phyloP scores from a whole-genome alignment of 2,888 invertebrate species.

The Furcula furcula region DNA sequence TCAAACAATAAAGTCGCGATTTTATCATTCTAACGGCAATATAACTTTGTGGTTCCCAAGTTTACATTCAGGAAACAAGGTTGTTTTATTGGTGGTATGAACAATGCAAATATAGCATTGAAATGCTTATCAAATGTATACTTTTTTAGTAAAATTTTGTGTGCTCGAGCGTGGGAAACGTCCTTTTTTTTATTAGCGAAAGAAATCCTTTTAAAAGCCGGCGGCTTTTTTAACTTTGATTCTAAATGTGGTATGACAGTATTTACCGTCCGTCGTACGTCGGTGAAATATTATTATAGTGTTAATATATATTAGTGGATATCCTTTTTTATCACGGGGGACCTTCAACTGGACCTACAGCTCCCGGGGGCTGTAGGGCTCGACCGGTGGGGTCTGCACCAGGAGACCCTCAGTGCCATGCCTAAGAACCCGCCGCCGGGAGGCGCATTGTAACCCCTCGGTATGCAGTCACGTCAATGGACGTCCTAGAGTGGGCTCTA shows the following conservation, averaged over 20 bases:
- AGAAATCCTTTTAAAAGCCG: not conserved
- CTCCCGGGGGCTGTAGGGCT: too few species aligned
- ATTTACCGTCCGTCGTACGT: not conserved
- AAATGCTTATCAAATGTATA: conserved; percentile 24
- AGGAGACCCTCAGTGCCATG: too few species aligned
- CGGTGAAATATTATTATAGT: too few species aligned
- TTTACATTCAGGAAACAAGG: conserved; percentile 6
- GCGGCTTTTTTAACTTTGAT: not conserved
- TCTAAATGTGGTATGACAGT: too few species aligned
- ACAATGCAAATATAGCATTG: conserved; percentile 25
- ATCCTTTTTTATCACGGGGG: too few species aligned
- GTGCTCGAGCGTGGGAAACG: conserved; percentile 21
- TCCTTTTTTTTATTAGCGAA: not conserved
- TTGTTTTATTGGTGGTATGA: conserved; percentile 12
- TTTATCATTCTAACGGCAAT: conserved; percentile 11
- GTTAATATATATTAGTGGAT: too few species aligned
- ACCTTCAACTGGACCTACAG: too few species aligned
- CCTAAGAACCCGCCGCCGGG: too few species aligned
- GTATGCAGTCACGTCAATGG: too few species aligned
- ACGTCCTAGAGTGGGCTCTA: too few species aligned
- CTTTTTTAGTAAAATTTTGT: conserved; percentile 8
- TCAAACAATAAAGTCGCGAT: conserved; percentile 17
- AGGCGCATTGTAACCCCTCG: too few species aligned
- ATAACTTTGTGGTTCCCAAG: conserved; percentile 13
- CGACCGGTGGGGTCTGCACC: too few species aligned